Evolutionary conservation across 2,113 vertebrate species (phyloP), one percentile per base, ranked within the genome.

Genomic region (Delphinus delphis): DNA sequence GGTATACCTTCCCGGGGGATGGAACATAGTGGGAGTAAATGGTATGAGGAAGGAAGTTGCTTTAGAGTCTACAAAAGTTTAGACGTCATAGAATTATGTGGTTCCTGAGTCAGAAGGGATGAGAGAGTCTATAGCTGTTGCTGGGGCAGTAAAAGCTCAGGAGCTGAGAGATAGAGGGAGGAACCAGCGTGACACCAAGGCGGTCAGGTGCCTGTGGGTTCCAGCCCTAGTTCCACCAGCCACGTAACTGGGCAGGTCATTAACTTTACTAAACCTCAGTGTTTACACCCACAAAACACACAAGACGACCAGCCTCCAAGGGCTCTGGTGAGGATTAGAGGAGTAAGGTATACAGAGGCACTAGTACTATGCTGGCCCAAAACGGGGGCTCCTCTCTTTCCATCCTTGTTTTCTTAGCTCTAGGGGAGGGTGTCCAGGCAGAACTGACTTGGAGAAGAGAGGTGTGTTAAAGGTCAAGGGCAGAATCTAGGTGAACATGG

Each of bases 51-150:
- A 36, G 36, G 36, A 36, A 36, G 36, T 36, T 36, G 36, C 36
- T 36, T 36, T 36, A 36, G 36, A 36, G 36, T 36, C 36, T 36
- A 36, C 36, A 36, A 36, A 36, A 36, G 36, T 36, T 36, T 36
- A 36, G 36, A 20, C 31, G 44, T 36, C 81, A 38, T 15, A 28
- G 76, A 83, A 90, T 26, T 33, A 1, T 1, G 2, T 13, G 65
- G 12, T 28, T 53, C 55, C 73, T 62, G 90, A 76, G 68, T 81
- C 41, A 38, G 74, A 53, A 74, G n/a, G 17, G 5, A 50, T 10
- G 1, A 4, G 33, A 44, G 6, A 12, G 8, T 41, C 82, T 10
- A 0, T 1, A 18, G 36, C 11, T 28, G 3, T 25, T 14, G 0
- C 17, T 2, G 25, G 21, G 15, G 5, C 85, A 3, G 23, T 18